phyloP scores from a whole-genome alignment of 2,888 invertebrate species.

The Apodemia zela region DNA sequence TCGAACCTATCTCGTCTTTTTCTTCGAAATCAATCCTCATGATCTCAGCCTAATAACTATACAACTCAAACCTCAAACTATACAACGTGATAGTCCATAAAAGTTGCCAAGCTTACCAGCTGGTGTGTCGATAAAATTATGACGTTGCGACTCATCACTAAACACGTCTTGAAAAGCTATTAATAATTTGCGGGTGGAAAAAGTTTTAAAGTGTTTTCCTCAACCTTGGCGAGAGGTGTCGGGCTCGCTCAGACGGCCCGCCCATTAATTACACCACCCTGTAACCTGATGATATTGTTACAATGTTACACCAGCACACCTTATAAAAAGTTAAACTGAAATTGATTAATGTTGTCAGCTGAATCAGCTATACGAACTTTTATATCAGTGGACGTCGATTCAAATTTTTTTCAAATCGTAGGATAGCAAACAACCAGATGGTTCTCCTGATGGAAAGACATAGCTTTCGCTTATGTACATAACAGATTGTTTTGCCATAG shows the following conservation, averaged over 20 bases:
- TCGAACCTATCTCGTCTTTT: too few species aligned
- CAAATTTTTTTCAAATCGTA: too few species aligned
- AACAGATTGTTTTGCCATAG: too few species aligned
- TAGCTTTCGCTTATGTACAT: too few species aligned
- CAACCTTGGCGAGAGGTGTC: slow-evolving; percentile 47
- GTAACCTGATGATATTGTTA: slow-evolving; percentile 62
- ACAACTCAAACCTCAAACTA: too few species aligned
- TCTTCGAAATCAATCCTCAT: too few species aligned
- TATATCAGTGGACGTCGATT: too few species aligned
- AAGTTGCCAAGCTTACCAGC: too few species aligned
- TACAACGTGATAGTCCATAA: too few species aligned
- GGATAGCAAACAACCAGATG: too few species aligned
- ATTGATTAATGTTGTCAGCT: not conserved
- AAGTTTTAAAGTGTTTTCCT: slow-evolving; percentile 74
- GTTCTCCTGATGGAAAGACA: too few species aligned
- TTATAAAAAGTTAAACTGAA: not conserved
- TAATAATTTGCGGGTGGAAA: slow-evolving; percentile 70
- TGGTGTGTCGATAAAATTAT: slow-evolving; percentile 29
- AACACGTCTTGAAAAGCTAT: slow-evolving; percentile 62
- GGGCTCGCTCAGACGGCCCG: slow-evolving; percentile 28
- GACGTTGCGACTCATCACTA: slow-evolving; percentile 38
- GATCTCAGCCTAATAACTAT: too few species aligned
- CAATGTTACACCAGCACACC: slow-evolving; percentile 48
- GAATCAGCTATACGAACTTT: not conserved
- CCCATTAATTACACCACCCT: slow-evolving; percentile 61